These are phyloP conservation scores for Pachypanchax playfairii DNA, from an alignment of 2,113 vertebrate species.

Conservation along the genomic window DNA sequence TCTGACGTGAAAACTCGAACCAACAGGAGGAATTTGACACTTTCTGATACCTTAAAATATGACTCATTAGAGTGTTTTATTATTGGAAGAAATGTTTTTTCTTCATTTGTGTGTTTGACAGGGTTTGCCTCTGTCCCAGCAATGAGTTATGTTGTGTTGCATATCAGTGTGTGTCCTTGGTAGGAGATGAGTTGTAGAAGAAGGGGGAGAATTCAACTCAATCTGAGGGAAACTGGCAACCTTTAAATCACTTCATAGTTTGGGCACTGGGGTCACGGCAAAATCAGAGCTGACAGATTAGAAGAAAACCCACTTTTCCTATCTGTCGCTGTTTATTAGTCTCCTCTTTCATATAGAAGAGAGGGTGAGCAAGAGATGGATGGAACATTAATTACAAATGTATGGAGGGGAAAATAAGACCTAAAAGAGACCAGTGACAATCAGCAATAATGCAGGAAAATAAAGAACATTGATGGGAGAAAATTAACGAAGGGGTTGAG, in stretches of 20 bases:
- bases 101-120: background rate
- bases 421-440: background rate
- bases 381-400: background rate
- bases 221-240: slow-evolving; percentile 40
- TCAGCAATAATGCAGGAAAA: background rate
- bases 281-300: slow-evolving; percentile 47
- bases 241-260: slow-evolving; percentile 55
- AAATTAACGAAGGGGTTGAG: background rate
- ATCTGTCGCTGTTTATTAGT: slow-evolving; percentile 30
- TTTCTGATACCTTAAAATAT: background rate
- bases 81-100: no score
- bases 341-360: slow-evolving; percentile 12
- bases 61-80: background rate
- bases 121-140: slow-evolving; percentile 2
- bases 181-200: slow-evolving; percentile 56
- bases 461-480: slow-evolving; percentile 1
- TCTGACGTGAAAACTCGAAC: no score
- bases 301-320: slow-evolving; percentile 52
- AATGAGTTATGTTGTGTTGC: slow-evolving; percentile 20
- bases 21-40: no score
- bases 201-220: slow-evolving; percentile 56
- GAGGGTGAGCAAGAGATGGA: background rate
- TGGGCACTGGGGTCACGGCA: slow-evolving; percentile 44
- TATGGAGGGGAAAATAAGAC: background rate
- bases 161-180: slow-evolving; percentile 53